A percentile compares a stretch with the other conserved stretches of the same genome.
Evolutionary conservation across 1,140 invertebrate species (phyloP).

Genomic region (Theocolax elegans): DNA sequence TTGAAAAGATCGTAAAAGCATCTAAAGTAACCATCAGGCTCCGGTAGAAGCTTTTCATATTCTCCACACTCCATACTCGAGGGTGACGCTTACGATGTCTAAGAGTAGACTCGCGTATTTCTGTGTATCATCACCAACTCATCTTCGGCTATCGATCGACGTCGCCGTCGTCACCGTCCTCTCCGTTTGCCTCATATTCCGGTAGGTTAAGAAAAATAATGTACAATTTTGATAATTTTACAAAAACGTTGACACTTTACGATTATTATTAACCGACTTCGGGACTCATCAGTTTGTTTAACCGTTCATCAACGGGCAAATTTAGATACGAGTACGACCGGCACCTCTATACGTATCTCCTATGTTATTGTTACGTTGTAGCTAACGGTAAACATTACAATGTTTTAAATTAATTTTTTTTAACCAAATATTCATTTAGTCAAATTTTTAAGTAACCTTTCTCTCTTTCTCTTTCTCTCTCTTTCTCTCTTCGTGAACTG

Average conservation of each 20-base stretch:
- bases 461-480: background rate
- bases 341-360: too few species aligned
- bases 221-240: too few species aligned
- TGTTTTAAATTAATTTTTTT: background rate
- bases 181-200: too few species aligned
- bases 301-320: too few species aligned
- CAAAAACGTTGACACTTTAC: too few species aligned
- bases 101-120: background rate
- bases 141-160: conserved; percentile 32
- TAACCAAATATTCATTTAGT: too few species aligned
- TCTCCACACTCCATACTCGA: background rate
- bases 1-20: conserved; percentile 72
- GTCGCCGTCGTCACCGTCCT: background rate
- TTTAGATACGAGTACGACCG: too few species aligned
- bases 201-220: too few species aligned
- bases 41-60: conserved; percentile 69
- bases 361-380: too few species aligned
- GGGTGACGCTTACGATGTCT: background rate
- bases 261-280: background rate
- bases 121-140: conserved; percentile 15
- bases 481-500: background rate
- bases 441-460: too few species aligned
- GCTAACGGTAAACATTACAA: too few species aligned
- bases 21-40: conserved; percentile 69
- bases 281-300: background rate